Base-by-base conservation (phyloP, 2,113 vertebrate species). In the Epinephelus lanceolatus region DNA sequence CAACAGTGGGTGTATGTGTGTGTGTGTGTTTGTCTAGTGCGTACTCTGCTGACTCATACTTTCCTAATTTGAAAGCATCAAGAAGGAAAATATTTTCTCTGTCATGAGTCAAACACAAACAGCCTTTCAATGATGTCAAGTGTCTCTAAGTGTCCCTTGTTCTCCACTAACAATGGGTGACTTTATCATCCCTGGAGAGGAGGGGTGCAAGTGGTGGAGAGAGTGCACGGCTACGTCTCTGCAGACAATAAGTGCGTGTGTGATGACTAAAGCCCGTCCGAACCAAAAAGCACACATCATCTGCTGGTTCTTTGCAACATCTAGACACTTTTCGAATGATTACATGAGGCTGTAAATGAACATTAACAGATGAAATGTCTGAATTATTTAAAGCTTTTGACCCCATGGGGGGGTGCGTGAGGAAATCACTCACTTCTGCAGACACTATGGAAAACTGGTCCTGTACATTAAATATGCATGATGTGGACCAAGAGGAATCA, bases 401-500 rank as follows among this genome's bases (percentile, higher is more conserved):
- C 59, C 63, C 56, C 14, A 2, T 30, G 33, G 69, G 74, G 74
- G 42, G 33, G 59, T 3, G 52, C 25, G 63, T 21, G 67, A 72
- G 57, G 61, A 84, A 83, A 59, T 76, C 80, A 60, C 71, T 86
- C 63, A 51, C 67, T 84, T 90, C 73, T 86, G 81, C 80, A 87
- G 71, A 85, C 71, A 82, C 78, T 27, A 68, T 57, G 72, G 81
- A 71, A 65, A 89, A 88, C 60, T 6, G 82, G 81, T 86, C 40
- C 74, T 21, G 55, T 52, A 51, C 76, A 89, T 94, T 77, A 91
- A 92, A 90, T 85, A 93, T 94, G 76, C 25, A 94, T 74, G 49
- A 55, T 56, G 59, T 60, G 52, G 77, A 80, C 71, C n/a, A 10
- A 52, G 18, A 85, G 66, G 74, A 86, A 93, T 93, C 88, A 68